Conservation (phyloP, 2,113 vertebrate genomes). For the Trematocara unimaculatum region DNA sequence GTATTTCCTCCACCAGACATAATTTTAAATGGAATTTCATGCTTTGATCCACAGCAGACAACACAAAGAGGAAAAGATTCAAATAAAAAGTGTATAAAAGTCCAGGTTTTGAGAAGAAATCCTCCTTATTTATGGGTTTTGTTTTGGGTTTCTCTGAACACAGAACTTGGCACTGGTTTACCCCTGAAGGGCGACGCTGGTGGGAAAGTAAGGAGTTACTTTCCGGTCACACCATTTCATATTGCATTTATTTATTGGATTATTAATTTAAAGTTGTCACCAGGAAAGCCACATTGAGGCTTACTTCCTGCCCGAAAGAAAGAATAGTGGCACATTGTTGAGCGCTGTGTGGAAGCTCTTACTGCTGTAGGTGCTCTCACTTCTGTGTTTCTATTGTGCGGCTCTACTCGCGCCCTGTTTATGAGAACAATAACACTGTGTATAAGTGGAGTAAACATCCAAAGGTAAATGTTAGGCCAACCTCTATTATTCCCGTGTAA, state of each 20-base stretch:
- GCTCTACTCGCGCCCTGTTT: conserved; percentile 31
- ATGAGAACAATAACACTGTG: conserved; percentile 51
- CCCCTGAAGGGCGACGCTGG: neutral
- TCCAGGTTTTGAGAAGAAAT: neutral
- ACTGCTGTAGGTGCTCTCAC: conserved; percentile 31
- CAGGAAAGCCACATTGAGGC: conserved; percentile 72
- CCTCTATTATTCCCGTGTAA: conserved; percentile 23
- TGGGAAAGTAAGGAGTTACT: conserved; percentile 63
- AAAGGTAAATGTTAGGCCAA: conserved; percentile 47
- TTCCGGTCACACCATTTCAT: conserved; percentile 78
- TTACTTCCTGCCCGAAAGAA: conserved; percentile 64
- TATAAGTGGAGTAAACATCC: conserved; percentile 30
- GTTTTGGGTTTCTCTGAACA: neutral
- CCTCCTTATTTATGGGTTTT: neutral
- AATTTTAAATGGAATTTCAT: neutral
- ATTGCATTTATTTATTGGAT: conserved; percentile 75
- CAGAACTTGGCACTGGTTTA: neutral
- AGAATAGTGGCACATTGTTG: conserved; percentile 62
- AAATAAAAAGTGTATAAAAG: neutral
- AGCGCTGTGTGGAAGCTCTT: neutral
- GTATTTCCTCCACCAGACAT: conserved; percentile 7
- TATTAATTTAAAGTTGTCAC: conserved; percentile 61
- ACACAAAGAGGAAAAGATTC: neutral
- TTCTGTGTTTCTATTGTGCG: conserved; percentile 19
- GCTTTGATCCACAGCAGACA: neutral